A percentile compares a stretch with the other conserved stretches of the same genome.
Evolutionary conservation across 2,888 invertebrate genomes (phyloP).

Genomic region (Cataglyphis altisquamis): DNA sequence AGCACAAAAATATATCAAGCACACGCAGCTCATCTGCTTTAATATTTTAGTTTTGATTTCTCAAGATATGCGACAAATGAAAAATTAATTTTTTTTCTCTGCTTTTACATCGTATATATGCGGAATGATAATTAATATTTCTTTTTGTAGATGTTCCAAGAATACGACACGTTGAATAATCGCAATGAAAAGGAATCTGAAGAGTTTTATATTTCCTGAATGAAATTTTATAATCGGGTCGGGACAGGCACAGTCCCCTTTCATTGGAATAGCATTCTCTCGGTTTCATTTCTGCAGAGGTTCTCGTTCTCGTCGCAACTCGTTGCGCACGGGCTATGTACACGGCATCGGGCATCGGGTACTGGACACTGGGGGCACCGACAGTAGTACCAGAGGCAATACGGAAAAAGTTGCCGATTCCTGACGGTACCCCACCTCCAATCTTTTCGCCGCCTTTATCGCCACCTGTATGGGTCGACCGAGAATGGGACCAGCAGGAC

Average conservation of each 20-base stretch:
- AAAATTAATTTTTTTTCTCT: not conserved
- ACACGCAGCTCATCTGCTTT: not conserved
- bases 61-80: not conserved
- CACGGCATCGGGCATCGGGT: not conserved
- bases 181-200: not conserved
- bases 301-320: conserved; percentile 37
- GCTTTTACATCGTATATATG: not conserved
- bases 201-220: conserved; percentile 32
- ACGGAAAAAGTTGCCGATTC: conserved; percentile 36
- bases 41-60: not conserved
- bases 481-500: conserved; percentile 48
- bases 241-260: conserved; percentile 19
- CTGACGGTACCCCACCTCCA: conserved; percentile 35
- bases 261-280: conserved; percentile 36
- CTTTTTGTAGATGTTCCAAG: not conserved
- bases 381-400: not conserved
- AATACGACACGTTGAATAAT: conserved; percentile 16
- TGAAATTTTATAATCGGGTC: conserved; percentile 47
- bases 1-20: too few relatives aligned
- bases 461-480: conserved; percentile 46
- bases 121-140: not conserved
- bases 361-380: not conserved
- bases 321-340: conserved; percentile 35
- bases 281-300: conserved; percentile 49
- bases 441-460: conserved; percentile 38